Evolutionary conservation across 2,113 vertebrate species (phyloP), one percentile per base, ranked within the genome.

Genomic region (Catharus minimus): DNA sequence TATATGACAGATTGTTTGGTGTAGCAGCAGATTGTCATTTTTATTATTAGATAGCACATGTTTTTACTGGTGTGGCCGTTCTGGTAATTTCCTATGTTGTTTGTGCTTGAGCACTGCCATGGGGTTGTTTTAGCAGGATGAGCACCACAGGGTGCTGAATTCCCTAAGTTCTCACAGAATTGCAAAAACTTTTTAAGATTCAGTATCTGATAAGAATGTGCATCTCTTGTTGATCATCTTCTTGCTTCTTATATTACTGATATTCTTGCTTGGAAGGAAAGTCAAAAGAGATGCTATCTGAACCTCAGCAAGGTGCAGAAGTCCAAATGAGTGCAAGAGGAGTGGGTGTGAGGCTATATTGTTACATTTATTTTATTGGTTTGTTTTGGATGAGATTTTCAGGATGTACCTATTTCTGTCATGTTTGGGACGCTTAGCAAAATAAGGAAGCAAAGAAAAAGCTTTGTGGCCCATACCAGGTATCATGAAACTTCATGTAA

Each of bases 381-480:
- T 90, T 74, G 19, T 36, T 86, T 84, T 81, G 41, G 20, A 46
- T 78, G 6, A 43, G 15, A 44, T 75, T 71, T 90, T 57, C 44
- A 75, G 84, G 23, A 33, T 20, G 4, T 57, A 19, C 32, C 30
- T 60, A 30, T 7, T 33, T 67, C 41, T 61, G 2, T 30, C 10
- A 4, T 21, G 4, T 67, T 60, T 68, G 28, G 43, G 38, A 26
- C 28, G 12, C 65, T 56, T 75, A 71, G 41, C 14, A 49, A 67
- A 81, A 81, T 20, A 36, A 18, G 18, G 36, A 81, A 44, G 22
- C 7, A 32, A 87, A 47, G 21, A 22, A 53, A 72, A 91, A 69
- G 3, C 13, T 71, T 73, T 6, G 4, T 80, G 62, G 5, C 20
- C 44, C 1, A 0, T 69, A 27, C 38, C 7, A 16, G 5, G 4